Percentiles rank a stretch among this genome's conserved stretches.
Evolutionary conservation across 64 coral and sea anemone genomes (phyloP).

Genomic region (Montipora sp.): DNA sequence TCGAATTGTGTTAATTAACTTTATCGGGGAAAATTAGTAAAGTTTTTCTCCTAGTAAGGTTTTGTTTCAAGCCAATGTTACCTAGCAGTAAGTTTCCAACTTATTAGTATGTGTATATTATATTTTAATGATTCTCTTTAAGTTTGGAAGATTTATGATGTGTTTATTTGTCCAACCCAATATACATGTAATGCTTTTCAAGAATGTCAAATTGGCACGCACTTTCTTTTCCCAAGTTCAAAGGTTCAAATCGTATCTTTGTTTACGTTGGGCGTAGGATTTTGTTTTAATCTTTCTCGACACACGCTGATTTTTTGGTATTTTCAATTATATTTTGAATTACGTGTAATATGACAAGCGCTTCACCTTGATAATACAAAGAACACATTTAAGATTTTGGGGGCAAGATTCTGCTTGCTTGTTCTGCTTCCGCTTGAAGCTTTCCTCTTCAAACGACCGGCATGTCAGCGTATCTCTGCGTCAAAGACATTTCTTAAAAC

Average conservation of each 20-base stretch:
- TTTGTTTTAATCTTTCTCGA: not conserved
- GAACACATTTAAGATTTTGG: not conserved
- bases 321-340: not conserved
- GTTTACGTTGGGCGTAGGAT: not conserved
- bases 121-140: not conserved
- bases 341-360: not conserved
- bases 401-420: not conserved
- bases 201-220: not conserved
- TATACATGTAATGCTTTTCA: not conserved
- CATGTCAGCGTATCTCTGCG: not conserved
- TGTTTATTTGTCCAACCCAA: not conserved
- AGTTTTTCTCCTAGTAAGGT: not conserved
- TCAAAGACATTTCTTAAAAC: not conserved
- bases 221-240: slow-evolving; percentile 13
- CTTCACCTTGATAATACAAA: not conserved
- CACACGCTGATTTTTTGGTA: not conserved
- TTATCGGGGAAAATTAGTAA: too few relatives aligned
- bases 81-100: not conserved
- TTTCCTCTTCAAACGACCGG: not conserved
- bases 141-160: not conserved
- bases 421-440: not conserved
- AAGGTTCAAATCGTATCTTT: not conserved
- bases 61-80: not conserved
- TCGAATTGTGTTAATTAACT: not conserved
- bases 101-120: slow-evolving; percentile 8